A percentile compares a stretch with the other conserved stretches of the same genome.
Conservation (phyloP, 2,888 invertebrate species). For the Escarpia spicata region DNA sequence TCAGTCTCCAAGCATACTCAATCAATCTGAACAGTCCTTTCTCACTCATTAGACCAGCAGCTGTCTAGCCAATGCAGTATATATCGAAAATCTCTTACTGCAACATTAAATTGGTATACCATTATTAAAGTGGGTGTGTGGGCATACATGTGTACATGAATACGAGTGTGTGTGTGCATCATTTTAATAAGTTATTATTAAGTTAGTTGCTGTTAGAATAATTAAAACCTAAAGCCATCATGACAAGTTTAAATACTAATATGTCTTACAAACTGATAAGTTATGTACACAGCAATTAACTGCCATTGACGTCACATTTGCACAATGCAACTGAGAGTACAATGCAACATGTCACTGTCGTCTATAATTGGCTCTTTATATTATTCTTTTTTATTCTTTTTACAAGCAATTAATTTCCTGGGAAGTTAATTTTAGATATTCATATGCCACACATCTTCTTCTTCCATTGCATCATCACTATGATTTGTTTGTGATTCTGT, state of each 20-base stretch:
- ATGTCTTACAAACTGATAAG: no score
- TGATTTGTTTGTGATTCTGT: no score
- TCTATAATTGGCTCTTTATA: neutral
- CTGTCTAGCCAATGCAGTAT: neutral
- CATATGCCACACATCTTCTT: neutral
- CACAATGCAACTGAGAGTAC: neutral
- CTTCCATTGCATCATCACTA: no score
- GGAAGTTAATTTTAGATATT: neutral
- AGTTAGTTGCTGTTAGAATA: no score
- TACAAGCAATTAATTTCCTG: neutral
- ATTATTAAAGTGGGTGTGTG: no score
- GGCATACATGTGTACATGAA: no score
- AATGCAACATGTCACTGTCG: neutral
- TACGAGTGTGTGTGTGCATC: no score
- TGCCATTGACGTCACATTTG: neutral
- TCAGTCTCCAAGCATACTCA: neutral
- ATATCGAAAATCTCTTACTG: neutral
- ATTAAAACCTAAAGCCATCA: no score
- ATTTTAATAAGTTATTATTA: no score
- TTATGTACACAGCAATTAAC: neutral
- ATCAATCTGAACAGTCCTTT: neutral
- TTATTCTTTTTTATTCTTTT: neutral
- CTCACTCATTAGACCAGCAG: neutral
- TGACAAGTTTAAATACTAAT: no score
- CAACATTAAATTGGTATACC: neutral